Evolutionary conservation across 2,113 vertebrate species (phyloP).

Genomic region (Alexandromys fortis): DNA sequence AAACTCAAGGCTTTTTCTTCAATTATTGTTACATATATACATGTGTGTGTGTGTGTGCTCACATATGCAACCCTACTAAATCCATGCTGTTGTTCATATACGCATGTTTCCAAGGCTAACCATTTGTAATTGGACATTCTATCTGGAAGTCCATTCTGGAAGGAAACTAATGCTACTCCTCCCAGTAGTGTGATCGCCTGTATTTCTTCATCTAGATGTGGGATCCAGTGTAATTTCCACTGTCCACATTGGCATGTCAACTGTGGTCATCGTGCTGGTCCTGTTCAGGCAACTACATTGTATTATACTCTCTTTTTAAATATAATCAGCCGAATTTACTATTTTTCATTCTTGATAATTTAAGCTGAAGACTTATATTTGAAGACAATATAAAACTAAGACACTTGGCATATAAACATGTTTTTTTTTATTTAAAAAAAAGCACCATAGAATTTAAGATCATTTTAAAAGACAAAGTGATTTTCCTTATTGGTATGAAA

Average conservation of each 20-base stretch:
- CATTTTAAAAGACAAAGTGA: not conserved
- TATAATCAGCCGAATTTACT: not conserved
- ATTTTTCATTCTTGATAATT: not conserved
- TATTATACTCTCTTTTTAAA: not conserved
- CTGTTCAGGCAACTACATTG: not conserved
- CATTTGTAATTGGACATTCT: not conserved
- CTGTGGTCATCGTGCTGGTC: not conserved
- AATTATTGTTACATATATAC: not conserved
- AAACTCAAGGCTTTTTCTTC: not conserved
- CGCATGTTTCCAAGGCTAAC: not conserved
- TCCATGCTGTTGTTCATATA: not conserved
- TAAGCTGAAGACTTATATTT: not conserved
- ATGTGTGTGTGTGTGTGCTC: too few relatives aligned
- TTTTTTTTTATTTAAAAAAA: not conserved
- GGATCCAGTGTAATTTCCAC: not conserved
- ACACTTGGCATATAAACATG: not conserved
- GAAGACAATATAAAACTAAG: not conserved
- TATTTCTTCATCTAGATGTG: not conserved
- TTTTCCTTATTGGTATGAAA: not conserved
- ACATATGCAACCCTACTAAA: not conserved
- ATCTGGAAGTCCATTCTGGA: too few relatives aligned
- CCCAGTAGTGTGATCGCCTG: not conserved
- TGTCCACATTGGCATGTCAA: not conserved
- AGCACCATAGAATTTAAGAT: not conserved
- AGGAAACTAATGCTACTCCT: too few relatives aligned